A percentile compares a stretch with the other conserved stretches of the same genome.
Evolutionary conservation across 2,888 invertebrate species (phyloP).

Genomic region (Chymomyza procnemis): DNA sequence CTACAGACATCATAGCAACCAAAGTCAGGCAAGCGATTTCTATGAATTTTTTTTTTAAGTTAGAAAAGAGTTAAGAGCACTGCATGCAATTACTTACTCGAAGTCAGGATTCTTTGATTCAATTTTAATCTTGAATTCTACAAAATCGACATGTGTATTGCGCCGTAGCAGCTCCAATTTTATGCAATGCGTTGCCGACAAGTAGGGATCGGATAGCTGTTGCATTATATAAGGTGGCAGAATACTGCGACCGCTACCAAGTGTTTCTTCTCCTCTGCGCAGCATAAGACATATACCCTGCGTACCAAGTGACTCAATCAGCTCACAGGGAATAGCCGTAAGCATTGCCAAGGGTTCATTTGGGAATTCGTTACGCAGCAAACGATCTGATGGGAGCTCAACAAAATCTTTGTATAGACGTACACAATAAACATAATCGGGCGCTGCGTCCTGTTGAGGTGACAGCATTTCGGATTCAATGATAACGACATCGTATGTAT

Average conservation of each 20-base stretch:
- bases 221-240: conserved; percentile 50
- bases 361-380: conserved; percentile 24
- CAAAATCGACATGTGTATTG: conserved; percentile 25
- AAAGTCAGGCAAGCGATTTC: conserved; percentile 26
- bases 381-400: conserved; percentile 33
- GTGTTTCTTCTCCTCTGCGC: not conserved
- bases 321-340: conserved; percentile 48
- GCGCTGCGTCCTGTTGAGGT: not conserved
- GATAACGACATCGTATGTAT: conserved; percentile 42
- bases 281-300: conserved; percentile 40
- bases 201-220: conserved; percentile 44
- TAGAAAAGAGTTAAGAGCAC: not conserved
- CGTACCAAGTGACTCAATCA: conserved; percentile 31
- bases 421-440: conserved; percentile 14
- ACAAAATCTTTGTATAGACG: conserved; percentile 37
- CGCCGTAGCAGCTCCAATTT: conserved; percentile 35
- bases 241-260: conserved; percentile 48
- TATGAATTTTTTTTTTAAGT: not conserved
- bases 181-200: conserved; percentile 44
- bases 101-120: conserved; percentile 53
- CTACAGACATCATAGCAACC: conserved; percentile 57
- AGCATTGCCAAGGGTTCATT: conserved; percentile 26
- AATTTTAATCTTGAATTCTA: conserved; percentile 54
- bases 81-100: conserved; percentile 42
- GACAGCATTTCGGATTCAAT: conserved; percentile 4